Evolutionary conservation across 2,888 invertebrate genomes (phyloP), one percentile per base, ranked within the genome.

Genomic region (Nephrotoma guestfalica): DNA sequence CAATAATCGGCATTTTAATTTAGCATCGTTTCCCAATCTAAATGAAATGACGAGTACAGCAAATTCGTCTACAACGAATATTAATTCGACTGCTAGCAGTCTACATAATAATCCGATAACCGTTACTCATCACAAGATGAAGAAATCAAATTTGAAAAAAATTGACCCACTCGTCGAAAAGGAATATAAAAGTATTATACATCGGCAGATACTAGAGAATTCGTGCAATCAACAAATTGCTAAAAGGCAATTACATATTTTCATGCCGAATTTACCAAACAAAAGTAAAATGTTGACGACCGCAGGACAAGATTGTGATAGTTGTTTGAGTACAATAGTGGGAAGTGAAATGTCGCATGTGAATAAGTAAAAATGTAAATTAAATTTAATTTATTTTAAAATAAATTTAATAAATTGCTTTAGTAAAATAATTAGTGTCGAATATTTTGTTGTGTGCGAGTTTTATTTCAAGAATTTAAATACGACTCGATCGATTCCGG

Each of bases 201-300:
- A 90, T 87, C 90, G 90, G 86, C 90, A 91, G 88, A 91, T 92
- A 87, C 89, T 91, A 89, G 91, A 91, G 88, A 91, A 89, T 4
- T 90, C 89, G 87, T 90, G 91, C 57, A 92, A 92, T 87, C 90
- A 89, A 15, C 92, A 91, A 86, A 90, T 91, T 87, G 89, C 91
- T 6, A 94, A 94, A 89, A 93, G 94, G 88, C 95, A 96, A 89
- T 92, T 96, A 45, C 96, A 96, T 89, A 95, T 96, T 87, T 96
- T 96, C 89, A 94, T 95, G 93, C 95, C 95, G 0, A 92, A 93
- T 89, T 91, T 94, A 88, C 93, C 94, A 86, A 94, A 94, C 89
- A 92, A 92, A 88, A 88, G 41, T 40, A 86, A 86, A 57, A 51
- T 41, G n/a, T 13, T 86, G 11, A 30, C 30, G 30, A 0, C 51